Conservation (phyloP, 2,113 vertebrate species). For the Gambusia holbrooki region DNA sequence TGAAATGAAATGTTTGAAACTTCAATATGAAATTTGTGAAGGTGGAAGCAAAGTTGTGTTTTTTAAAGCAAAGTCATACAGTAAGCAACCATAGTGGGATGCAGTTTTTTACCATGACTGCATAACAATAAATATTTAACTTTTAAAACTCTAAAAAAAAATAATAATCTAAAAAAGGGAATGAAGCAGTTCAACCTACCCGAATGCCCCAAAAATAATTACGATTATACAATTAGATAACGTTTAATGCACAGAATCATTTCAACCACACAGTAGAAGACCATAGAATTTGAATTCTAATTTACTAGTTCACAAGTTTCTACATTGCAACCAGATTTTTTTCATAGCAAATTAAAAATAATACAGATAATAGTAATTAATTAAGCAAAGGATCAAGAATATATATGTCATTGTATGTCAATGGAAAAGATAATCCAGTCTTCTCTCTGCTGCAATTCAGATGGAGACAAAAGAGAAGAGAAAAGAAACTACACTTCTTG, state of each 20-base stretch:
- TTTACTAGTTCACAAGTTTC: not conserved
- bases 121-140: not conserved
- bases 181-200: not conserved
- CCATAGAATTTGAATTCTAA: too few species aligned
- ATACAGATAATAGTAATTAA: not conserved
- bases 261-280: not conserved
- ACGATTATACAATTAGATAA: not conserved
- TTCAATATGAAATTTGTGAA: too few species aligned
- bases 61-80: too few species aligned
- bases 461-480: conserved; percentile 34
- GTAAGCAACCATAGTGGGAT: too few species aligned
- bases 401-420: not conserved
- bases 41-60: too few species aligned
- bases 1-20: too few species aligned
- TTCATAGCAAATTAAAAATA: not conserved
- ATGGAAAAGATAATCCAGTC: conserved; percentile 13
- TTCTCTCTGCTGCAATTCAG: conserved; percentile 16
- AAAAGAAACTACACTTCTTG: conserved; percentile 45
- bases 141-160: not conserved
- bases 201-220: not conserved
- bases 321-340: not conserved
- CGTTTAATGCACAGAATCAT: not conserved
- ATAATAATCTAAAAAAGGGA: not conserved
- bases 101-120: too few species aligned
- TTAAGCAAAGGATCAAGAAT: not conserved